A percentile compares a stretch with the other conserved stretches of the same genome.
Conservation (phyloP, 2,888 invertebrate genomes). For the Andrena fulva region DNA sequence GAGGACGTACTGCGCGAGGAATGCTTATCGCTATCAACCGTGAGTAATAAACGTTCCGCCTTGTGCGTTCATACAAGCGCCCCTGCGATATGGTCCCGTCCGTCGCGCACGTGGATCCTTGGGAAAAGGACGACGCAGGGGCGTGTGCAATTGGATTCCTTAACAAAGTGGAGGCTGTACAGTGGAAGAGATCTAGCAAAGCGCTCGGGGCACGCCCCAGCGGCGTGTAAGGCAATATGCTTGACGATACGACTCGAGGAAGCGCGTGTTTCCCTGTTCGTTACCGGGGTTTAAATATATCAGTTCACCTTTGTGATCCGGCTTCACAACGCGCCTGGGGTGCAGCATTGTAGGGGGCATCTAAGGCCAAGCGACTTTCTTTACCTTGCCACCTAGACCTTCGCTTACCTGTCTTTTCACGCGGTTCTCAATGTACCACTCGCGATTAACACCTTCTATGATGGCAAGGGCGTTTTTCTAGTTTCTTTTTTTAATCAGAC, state of each 20-base stretch:
- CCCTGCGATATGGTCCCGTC: neutral
- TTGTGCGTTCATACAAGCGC: neutral
- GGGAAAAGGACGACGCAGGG: neutral
- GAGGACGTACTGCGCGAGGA: constrained; percentile 97
- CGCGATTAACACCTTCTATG: too few species aligned
- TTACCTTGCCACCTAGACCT: too few species aligned
- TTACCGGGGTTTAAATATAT: neutral
- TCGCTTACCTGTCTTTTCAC: too few species aligned
- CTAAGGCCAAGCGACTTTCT: too few species aligned
- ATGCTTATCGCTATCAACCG: constrained; percentile 96
- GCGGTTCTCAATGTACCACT: too few species aligned
- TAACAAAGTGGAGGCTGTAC: neutral
- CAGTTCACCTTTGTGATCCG: neutral
- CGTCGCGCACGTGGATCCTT: neutral
- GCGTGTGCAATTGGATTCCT: neutral
- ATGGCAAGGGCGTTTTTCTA: too few species aligned
- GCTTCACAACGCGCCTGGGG: neutral
- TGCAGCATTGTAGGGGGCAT: too few species aligned
- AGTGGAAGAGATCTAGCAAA: neutral
- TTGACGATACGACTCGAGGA: neutral
- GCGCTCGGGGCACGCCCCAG: neutral
- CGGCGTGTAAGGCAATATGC: neutral
- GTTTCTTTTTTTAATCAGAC: too few species aligned
- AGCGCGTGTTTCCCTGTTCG: neutral
- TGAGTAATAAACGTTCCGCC: constrained; percentile 83